These are phyloP conservation scores for Platycercus adscitus DNA, from an alignment of 2,113 vertebrate genomes.

Conservation along the genomic window DNA sequence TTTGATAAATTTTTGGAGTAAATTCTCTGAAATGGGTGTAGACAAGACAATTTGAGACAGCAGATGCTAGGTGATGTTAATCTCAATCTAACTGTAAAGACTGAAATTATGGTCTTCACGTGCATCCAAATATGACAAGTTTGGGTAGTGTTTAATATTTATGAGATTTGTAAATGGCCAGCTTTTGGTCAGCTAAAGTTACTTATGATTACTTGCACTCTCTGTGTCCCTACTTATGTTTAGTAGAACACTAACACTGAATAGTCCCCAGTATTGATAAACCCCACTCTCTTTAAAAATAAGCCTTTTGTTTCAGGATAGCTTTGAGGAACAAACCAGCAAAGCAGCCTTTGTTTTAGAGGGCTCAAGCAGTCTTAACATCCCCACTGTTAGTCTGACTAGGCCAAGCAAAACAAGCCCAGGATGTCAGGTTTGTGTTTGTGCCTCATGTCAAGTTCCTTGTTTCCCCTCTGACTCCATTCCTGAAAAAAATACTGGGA, in stretches of 20 bases:
- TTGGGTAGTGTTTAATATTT: background rate
- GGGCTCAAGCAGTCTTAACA: constrained; percentile 26
- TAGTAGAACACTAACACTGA: background rate
- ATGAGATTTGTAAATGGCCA: background rate
- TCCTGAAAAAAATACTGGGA: background rate
- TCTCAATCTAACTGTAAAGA: background rate
- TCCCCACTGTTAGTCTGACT: constrained; percentile 26
- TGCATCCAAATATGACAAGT: background rate
- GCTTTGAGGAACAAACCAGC: constrained; percentile 45
- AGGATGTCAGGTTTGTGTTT: constrained; percentile 41
- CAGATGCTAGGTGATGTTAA: background rate
- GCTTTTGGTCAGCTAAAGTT: background rate
- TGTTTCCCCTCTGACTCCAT: constrained; percentile 4
- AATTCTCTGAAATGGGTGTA: background rate
- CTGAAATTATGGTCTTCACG: background rate
- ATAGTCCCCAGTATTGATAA: background rate
- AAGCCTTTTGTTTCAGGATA: constrained; percentile 46
- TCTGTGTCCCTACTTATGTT: background rate
- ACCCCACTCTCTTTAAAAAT: constrained; percentile 2
- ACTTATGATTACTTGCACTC: background rate
- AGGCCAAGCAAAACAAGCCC: constrained; percentile 52
- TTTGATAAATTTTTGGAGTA: background rate
- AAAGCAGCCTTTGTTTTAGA: constrained; percentile 44
- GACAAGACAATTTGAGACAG: background rate
- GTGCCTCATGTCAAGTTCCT: constrained; percentile 4